Evolutionary conservation across 1,140 invertebrate species (phyloP), one percentile per base, ranked within the genome.

Genomic region (Adoxophyes honmai): DNA sequence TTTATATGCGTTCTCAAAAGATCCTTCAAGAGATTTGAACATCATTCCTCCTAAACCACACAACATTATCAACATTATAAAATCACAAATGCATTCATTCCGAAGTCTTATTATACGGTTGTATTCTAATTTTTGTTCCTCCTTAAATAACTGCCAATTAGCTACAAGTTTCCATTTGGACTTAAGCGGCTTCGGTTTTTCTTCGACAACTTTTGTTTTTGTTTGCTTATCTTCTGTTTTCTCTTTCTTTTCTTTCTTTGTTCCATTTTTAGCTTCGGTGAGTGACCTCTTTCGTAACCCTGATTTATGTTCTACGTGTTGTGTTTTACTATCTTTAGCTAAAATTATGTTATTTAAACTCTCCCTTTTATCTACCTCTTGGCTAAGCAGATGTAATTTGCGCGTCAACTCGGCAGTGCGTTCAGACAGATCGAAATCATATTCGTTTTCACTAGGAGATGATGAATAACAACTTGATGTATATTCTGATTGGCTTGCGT

Each of bases 1-100:
- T 87, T 97, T 97, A 82, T 96, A 97, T 58, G 94, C 95, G 34
- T 93, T 92, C 74, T 97, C 96, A 67, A 96, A 95, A 4, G 93
- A 91, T 4, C 95, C 95, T 70, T 96, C 96, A 4, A 94, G 93
- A 63, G 94, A 93, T 38, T 94, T 92, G 66, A 96, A 96, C 36
- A 95, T 81, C 2, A 96, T 88, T 0, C 93, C 95, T 5, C 95
- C 95, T 9, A 95, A 83, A n/a, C 95, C 95, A 70, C 94, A 94
- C 52, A 94, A 91, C 18, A 96, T 90, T 1, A 95, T 86, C 0
- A 95, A 78, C 9, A 95, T 60, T 4, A 95, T 74, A 2, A 94
- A 68, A 64, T 94, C 91, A 39, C 90, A 90, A 34, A 95, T 73
- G 78, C 95, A 96, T 54, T 90, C 89, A 68, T 94, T 95, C 4